These are phyloP conservation scores for Anaspis maculata DNA, from an alignment of 2,888 invertebrate genomes.

Conservation along the genomic window DNA sequence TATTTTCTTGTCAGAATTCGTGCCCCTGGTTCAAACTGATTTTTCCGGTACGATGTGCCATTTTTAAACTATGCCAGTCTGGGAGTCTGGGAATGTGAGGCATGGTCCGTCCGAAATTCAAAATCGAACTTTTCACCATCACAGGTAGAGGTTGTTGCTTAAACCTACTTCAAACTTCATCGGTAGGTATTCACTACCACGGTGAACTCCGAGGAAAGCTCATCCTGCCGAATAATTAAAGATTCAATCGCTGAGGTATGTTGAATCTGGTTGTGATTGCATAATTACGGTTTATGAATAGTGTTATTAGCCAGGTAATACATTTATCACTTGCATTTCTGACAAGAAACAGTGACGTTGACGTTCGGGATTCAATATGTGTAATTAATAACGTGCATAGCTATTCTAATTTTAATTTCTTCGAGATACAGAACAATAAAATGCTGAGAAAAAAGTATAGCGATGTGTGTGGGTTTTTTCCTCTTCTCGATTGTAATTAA, in stretches of 20 bases:
- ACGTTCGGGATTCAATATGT: constrained; percentile 11
- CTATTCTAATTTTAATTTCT: constrained; percentile 11
- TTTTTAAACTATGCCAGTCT: constrained; percentile 10
- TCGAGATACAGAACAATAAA: constrained; percentile 13
- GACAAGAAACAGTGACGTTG: constrained; percentile 9
- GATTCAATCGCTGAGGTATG: not conserved
- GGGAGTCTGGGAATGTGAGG: no score
- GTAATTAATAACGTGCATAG: constrained; percentile 13
- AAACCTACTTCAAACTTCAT: no score
- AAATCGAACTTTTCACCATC: no score
- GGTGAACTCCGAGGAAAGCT: not conserved
- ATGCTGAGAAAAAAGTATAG: constrained; percentile 3
- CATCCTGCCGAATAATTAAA: not conserved
- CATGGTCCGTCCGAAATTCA: not conserved
- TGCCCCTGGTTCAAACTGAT: constrained; percentile 9
- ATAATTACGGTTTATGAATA: constrained; percentile 13
- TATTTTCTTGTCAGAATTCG: constrained; percentile 10
- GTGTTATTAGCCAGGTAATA: constrained; percentile 10
- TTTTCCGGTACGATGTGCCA: constrained; percentile 10
- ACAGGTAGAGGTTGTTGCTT: no score
- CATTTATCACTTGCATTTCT: constrained; percentile 14
- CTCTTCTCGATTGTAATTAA: constrained; percentile 14
- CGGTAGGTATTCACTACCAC: no score
- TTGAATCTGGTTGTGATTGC: constrained; percentile 12
- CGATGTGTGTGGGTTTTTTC: constrained; percentile 6